Evolutionary conservation across 2,113 vertebrate species (phyloP), one percentile per base, ranked within the genome.

Genomic region (Triplophysa tibetana): DNA sequence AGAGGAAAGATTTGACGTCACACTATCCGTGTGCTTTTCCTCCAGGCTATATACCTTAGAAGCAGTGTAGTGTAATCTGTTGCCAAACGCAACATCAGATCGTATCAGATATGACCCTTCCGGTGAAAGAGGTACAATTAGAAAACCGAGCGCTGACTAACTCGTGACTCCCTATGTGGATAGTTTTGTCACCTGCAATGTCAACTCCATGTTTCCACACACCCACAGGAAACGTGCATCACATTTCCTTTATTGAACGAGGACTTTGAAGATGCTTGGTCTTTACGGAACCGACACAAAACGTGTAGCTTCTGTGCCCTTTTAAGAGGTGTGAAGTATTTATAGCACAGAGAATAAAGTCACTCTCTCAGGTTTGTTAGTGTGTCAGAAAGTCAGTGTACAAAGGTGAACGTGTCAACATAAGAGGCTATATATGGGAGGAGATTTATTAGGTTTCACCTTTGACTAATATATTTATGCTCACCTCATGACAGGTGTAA

Each of bases 101-200:
- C 33, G 43, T 74, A 74, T 74, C 61, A 67, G 19, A 58, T 19
- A 10, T 23, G 41, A 58, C 29, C 12, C 66, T 70, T 76, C 72
- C 72, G 77, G 61, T 77, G 70, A 19, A 45, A 2, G 24, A 24
- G 73, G 72, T 80, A 21, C 50, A 69, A 21, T 64, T 48, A 80
- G 70, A 79, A 77, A 73, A 21, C 17, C 11, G 38, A 62, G 3
- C 52, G 6, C 5, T 83, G 82, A 83, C 48, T 73, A 81, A 83
- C 12, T 8, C n/a, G 24, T 75, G 21, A 52, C 26, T 68, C 7
- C 61, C 33, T 56, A 61, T 52, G 58, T 48, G 1, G 24, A 63
- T 43, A 26, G 23, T 62, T 72, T 13, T 70, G 72, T 80, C 70
- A 10, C 54, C 70, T 58, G 58, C 26, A 58, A 79, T 54, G 54